These are phyloP conservation scores for Notarius lentiginosus DNA, from an alignment of 2,113 vertebrate species.

Conservation along the genomic window DNA sequence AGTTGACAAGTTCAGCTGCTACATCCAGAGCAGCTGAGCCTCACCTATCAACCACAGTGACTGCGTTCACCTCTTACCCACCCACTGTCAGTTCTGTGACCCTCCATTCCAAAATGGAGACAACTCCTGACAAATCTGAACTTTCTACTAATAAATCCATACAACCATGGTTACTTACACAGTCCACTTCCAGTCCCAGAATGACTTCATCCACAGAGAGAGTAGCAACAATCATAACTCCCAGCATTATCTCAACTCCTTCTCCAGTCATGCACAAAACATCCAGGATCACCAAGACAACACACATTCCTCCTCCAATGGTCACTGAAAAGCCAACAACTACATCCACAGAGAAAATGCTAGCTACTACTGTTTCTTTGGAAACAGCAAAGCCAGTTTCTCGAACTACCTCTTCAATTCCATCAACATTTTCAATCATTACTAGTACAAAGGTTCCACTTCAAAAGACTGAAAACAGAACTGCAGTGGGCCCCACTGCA, in stretches of 20 bases:
- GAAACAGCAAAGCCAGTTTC: conserved; percentile 44
- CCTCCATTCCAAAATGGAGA: conserved; percentile 48
- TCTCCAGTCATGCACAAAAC: conserved; percentile 53
- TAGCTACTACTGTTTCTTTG: conserved; percentile 49
- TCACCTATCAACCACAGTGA: conserved; percentile 41
- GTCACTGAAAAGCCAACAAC: conserved; percentile 48
- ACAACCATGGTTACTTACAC: conserved; percentile 13
- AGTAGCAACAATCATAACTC: conserved; percentile 59
- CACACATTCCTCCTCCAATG: conserved; percentile 53
- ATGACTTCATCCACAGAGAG: conserved; percentile 49
- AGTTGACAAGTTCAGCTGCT: conserved; percentile 26
- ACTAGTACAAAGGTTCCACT: conserved; percentile 38
- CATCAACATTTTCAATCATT: conserved; percentile 33
- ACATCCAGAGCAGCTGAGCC: conserved; percentile 47
- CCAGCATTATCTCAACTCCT: conserved; percentile 41
- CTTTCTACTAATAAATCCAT: conserved; percentile 52
- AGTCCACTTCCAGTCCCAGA: conserved; percentile 35
- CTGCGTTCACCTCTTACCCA: conserved; percentile 32
- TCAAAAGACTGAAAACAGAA: conserved; percentile 31
- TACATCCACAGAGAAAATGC: conserved; percentile 59
- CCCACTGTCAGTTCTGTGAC: conserved; percentile 53
- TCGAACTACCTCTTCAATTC: conserved; percentile 11
- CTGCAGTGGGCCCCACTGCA: not conserved
- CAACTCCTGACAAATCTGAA: conserved; percentile 55
- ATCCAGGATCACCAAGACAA: conserved; percentile 51